Evolutionary conservation across 2,113 vertebrate genomes (phyloP).

Genomic region (Geococcyx californianus): DNA sequence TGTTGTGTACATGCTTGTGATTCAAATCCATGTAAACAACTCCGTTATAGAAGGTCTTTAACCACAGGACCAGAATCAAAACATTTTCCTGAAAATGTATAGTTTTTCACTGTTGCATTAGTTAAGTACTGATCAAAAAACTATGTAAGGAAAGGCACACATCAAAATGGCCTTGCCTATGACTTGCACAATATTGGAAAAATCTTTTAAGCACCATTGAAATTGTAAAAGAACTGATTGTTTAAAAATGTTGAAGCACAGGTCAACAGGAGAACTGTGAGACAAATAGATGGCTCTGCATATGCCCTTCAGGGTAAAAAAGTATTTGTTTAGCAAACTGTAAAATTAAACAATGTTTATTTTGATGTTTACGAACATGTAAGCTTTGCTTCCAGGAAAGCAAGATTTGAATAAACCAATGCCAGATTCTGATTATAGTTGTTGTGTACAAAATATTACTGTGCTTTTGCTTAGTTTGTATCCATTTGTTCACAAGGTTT

Average conservation of each 20-base stretch:
- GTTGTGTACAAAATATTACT: constrained; percentile 49
- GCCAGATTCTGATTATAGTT: constrained; percentile 65
- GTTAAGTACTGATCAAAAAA: constrained; percentile 46
- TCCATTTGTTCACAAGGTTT: constrained; percentile 31
- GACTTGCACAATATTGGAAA: constrained; percentile 44
- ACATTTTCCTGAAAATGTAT: constrained; percentile 72
- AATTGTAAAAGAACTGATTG: constrained; percentile 22
- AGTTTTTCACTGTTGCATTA: constrained; percentile 70
- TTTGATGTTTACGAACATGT: constrained; percentile 73
- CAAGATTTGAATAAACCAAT: constrained; percentile 67
- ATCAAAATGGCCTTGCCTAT: constrained; percentile 49
- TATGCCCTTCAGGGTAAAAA: constrained; percentile 38
- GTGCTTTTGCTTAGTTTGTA: constrained; percentile 13
- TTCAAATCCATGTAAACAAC: constrained; percentile 75
- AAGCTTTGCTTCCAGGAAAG: constrained; percentile 65
- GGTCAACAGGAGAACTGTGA: constrained; percentile 4
- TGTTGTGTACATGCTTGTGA: constrained; percentile 83
- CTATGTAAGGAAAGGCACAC: constrained; percentile 42
- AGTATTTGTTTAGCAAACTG: constrained; percentile 65
- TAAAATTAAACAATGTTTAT: constrained; percentile 68
- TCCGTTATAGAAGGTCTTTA: constrained; percentile 74
- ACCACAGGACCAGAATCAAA: constrained; percentile 74
- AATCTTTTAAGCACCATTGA: constrained; percentile 37
- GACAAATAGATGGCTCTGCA: constrained; percentile 23
- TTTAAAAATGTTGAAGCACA: constrained; percentile 37